phyloP scores from a whole-genome alignment of 23 tunicate species.

The Trididemnum miniatum region DNA sequence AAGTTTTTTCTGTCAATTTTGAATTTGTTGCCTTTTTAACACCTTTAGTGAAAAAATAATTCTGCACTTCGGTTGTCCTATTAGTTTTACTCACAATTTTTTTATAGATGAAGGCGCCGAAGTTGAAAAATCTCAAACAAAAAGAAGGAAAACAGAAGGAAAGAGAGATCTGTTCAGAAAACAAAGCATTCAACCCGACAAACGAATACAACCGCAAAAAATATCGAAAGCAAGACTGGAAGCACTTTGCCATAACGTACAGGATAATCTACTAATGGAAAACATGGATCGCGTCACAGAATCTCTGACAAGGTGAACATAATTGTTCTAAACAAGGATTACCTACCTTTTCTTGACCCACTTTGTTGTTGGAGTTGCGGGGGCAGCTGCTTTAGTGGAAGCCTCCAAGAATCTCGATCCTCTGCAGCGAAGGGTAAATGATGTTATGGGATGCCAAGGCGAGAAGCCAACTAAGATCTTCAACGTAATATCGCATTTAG shows the following conservation, averaged over 20 bases:
- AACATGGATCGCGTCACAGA: background rate
- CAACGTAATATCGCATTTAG: too few species aligned
- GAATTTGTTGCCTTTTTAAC: too few species aligned
- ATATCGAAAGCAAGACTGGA: constrained; percentile 43
- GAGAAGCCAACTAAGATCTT: too few species aligned
- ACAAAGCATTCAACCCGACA: background rate
- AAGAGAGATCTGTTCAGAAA: background rate
- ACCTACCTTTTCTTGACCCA: too few species aligned
- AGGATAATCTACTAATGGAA: constrained; percentile 17
- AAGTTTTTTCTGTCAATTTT: too few species aligned
- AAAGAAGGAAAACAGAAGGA: constrained; percentile 15
- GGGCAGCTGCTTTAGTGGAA: background rate
- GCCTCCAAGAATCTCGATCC: too few species aligned
- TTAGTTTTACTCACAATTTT: too few species aligned
- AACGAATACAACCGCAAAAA: constrained; percentile 48
- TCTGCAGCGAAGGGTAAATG: too few species aligned
- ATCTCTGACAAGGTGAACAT: background rate
- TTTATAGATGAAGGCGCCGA: background rate
- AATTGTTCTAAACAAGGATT: too few species aligned
- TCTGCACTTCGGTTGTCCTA: too few species aligned
- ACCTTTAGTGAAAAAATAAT: too few species aligned
- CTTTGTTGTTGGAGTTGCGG: background rate
- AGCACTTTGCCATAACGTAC: background rate
- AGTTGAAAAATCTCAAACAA: background rate
- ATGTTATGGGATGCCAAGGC: too few species aligned